phyloP scores from a whole-genome alignment of 2,797 vertebrate species.

The Myripristis jacobus region DNA sequence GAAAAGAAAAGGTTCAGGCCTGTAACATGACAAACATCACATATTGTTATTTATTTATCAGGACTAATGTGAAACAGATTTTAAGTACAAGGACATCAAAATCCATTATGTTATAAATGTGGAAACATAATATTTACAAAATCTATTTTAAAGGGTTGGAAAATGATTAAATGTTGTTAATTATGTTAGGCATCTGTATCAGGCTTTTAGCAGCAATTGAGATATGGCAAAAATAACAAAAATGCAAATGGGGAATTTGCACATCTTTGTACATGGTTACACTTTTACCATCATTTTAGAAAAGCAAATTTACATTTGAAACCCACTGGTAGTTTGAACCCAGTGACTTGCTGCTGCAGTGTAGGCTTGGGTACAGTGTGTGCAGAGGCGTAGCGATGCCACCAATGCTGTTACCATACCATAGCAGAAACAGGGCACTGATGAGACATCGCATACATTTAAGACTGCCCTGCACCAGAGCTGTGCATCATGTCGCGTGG shows the following conservation, averaged over 20 bases:
- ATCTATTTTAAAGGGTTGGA: no score
- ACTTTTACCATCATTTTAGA: not conserved
- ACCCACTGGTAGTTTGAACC: not conserved
- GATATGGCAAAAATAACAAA: no score
- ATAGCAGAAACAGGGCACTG: constrained; percentile 39
- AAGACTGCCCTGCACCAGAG: constrained; percentile 44
- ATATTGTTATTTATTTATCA: no score
- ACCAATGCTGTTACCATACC: constrained; percentile 37
- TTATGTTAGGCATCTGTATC: no score
- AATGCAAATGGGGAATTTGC: not conserved
- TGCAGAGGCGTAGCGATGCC: constrained; percentile 13
- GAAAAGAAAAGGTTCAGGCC: no score
- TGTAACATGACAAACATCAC: no score
- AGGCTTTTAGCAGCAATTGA: no score
- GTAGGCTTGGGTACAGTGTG: not conserved
- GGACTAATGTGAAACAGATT: no score
- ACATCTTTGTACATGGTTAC: not conserved
- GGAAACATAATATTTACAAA: no score
- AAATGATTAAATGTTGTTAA: no score
- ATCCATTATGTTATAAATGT: no score
- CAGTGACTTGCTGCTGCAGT: constrained; percentile 43
- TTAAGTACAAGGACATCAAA: no score
- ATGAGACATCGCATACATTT: constrained; percentile 45
- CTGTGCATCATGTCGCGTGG: constrained; percentile 17
- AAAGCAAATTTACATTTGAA: constrained; percentile 17